Evolutionary conservation across 1,140 invertebrate species (phyloP), one percentile per base, ranked within the genome.

Genomic region (Diuraphis noxia): DNA sequence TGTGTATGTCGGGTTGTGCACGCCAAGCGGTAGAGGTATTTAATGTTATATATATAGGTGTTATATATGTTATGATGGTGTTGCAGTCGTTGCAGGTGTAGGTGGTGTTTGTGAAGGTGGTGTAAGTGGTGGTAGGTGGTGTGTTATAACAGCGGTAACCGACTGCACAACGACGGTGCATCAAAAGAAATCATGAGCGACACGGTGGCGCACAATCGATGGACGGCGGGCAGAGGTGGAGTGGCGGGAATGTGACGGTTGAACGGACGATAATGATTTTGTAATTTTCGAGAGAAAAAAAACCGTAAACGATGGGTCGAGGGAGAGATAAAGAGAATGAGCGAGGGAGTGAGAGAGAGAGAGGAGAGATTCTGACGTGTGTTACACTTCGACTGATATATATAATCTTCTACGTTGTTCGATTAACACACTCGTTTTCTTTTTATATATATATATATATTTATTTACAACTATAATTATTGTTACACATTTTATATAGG

Each of bases 381-480:
- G 56, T 72, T 72, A 72, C 56, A 72, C 56, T 72, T 72, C 56
- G 30, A 72, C 56, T 72, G 34, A 72, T 72, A 72, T 72, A n/a
- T 63, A 72, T 72, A 72, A 72, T 72, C 17, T 23, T 72, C 30
- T n/a, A 17, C 56, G 56, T 72, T 72, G 56, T 72, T 72, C 30
- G 56, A 72, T 72, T 72, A 72, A 72, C n/a, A n/a, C 56, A 72
- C 56, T 72, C 30, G 56, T 30, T 30, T 56, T 56, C 25, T 56
- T 56, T 63, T 72, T 49, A 49, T 49, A 49, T 43, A 43, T 43
- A 43, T 43, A 43, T 43, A 63, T 63, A 63, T 72, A 72, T 72
- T 72, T 72, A 72, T 72, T 72, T 72, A 72, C 34, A 72, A 72
- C 56, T 72, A 72, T 72, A 72, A 72, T 72, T 72, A 72, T 72